These are phyloP conservation scores for Brachionus paranguensis DNA, from an alignment of 1,140 invertebrate genomes.

Conservation along the genomic window DNA sequence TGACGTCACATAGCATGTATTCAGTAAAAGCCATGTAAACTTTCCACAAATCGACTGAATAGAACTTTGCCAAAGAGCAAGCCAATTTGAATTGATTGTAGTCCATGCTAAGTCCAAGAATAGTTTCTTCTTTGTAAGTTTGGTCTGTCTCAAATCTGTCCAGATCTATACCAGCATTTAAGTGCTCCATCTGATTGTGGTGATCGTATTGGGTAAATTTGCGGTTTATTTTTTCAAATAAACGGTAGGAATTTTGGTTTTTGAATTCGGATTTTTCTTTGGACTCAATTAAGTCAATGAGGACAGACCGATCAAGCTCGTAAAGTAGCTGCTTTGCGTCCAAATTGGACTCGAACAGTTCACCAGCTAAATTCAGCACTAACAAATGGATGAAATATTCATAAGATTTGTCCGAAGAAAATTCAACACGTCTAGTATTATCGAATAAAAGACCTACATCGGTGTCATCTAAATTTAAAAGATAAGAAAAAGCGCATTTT, in stretches of 20 bases:
- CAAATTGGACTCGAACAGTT: not conserved
- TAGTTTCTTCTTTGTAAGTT: constrained; percentile 33
- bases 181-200: constrained; percentile 9
- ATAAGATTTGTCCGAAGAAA: not conserved
- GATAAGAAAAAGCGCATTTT: not conserved
- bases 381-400: constrained; percentile 16
- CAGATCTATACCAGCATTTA: constrained; percentile 29
- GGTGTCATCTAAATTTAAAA: not conserved
- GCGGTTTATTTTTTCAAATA: constrained; percentile 6
- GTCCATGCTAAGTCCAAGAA: constrained; percentile 21
- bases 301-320: not conserved
- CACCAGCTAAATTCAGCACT: not conserved
- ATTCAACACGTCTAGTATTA: not conserved
- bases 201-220: constrained; percentile 4
- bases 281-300: not conserved
- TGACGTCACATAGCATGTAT: constrained; percentile 1
- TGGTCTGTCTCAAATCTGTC: constrained; percentile 21
- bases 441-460: not conserved
- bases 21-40: constrained; percentile 36
- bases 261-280: not conserved
- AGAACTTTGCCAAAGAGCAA: constrained; percentile 26
- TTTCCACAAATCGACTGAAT: constrained; percentile 34
- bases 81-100: not conserved
- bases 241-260: not conserved
- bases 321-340: not conserved